phyloP scores from a whole-genome alignment of 2,888 invertebrate species.

The Drosophila hamatofila region DNA sequence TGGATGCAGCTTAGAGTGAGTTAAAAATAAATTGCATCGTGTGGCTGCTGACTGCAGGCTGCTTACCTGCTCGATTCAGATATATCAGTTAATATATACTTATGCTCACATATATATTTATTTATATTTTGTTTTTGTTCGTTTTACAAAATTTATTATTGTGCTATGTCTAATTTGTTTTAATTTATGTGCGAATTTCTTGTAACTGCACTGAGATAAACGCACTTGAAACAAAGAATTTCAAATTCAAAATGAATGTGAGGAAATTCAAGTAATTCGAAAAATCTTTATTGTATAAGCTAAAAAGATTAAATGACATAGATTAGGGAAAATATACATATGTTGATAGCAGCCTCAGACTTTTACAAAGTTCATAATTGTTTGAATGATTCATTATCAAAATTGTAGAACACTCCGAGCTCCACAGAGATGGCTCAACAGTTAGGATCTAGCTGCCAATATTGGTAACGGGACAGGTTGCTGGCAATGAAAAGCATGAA shows the following conservation, averaged over 20 bases:
- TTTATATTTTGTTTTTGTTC: constrained; percentile 25
- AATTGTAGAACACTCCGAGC: neutral
- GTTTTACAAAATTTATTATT: constrained; percentile 55
- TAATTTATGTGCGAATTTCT: constrained; percentile 60
- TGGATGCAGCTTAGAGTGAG: constrained; percentile 57
- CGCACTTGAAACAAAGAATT: constrained; percentile 44
- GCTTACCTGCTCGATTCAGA: constrained; percentile 46
- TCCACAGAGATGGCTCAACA: neutral
- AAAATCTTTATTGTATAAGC: constrained; percentile 5
- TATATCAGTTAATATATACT: constrained; percentile 7
- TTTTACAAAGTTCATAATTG: neutral
- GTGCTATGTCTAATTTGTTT: constrained; percentile 68
- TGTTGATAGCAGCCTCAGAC: neutral
- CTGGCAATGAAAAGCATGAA: constrained; percentile 32
- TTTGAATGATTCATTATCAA: neutral
- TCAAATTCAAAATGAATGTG: constrained; percentile 48
- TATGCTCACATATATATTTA: constrained; percentile 14
- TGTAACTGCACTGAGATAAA: constrained; percentile 44
- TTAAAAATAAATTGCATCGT: constrained; percentile 53
- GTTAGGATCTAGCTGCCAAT: constrained; percentile 13
- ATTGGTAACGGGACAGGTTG: constrained; percentile 41
- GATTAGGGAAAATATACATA: neutral
- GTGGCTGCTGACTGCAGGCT: constrained; percentile 50
- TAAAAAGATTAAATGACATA: neutral
- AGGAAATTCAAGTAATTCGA: constrained; percentile 28